A percentile compares a stretch with the other conserved stretches of the same genome.
These are phyloP conservation scores for Ruditapes philippinarum DNA, from an alignment of 1,140 invertebrate species.

Conservation along the genomic window DNA sequence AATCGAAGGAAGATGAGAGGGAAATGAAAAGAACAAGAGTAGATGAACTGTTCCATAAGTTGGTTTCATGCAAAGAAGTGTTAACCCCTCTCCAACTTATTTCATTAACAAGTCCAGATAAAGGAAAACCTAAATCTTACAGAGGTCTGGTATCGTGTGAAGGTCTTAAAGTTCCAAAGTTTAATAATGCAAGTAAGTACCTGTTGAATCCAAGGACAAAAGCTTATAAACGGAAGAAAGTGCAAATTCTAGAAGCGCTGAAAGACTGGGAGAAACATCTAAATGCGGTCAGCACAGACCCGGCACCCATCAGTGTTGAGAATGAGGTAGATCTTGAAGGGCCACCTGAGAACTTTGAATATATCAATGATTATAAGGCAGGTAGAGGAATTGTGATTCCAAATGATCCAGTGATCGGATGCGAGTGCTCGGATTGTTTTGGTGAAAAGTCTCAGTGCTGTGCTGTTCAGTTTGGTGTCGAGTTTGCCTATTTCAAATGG, in stretches of 20 bases:
- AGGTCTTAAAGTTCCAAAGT: conserved; percentile 64
- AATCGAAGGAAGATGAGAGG: conserved; percentile 55
- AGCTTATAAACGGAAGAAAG: conserved; percentile 77
- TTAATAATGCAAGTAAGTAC: conserved; percentile 40
- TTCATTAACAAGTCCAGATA: conserved; percentile 75
- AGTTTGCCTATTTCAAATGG: conserved; percentile 91
- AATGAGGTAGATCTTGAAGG: conserved; percentile 94
- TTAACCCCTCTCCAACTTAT: conserved; percentile 78
- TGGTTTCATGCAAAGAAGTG: conserved; percentile 72
- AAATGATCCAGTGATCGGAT: conserved; percentile 93
- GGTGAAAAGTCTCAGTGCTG: conserved; percentile 85
- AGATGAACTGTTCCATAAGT: conserved; percentile 82
- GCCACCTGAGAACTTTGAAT: conserved; percentile 93
- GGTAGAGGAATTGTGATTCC: conserved; percentile 91
- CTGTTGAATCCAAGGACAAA: conserved; percentile 79
- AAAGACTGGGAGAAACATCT: conserved; percentile 90
- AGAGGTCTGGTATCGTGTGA: conserved; percentile 69
- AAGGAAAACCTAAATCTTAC: conserved; percentile 71
- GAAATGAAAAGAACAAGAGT: conserved; percentile 73
- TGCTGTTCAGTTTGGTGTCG: conserved; percentile 86
- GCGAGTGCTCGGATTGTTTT: conserved; percentile 91
- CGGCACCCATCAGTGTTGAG: conserved; percentile 90
- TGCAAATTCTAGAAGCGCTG: conserved; percentile 89
- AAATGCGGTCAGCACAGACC: conserved; percentile 87
- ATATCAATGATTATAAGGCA: conserved; percentile 93